Conservation (phyloP, 2,888 invertebrate genomes). For the Eudemis profundana region DNA sequence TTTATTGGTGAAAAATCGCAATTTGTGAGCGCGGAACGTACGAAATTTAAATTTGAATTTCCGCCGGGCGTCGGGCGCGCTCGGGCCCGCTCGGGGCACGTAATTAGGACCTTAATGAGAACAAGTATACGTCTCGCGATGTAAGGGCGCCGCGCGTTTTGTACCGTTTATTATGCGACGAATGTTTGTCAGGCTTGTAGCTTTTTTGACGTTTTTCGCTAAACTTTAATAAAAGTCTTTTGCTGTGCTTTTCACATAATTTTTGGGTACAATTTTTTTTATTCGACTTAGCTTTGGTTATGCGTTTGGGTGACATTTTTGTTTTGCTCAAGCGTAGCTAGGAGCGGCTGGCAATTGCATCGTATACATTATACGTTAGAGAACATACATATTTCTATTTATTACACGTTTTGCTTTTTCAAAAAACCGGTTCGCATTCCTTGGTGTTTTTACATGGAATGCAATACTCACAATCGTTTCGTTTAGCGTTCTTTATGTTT, state of each 20-base stretch:
- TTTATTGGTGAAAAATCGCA: conserved; percentile 80
- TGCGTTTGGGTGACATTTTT: conserved; percentile 16
- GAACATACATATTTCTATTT: background rate
- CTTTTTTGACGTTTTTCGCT: conserved; percentile 43
- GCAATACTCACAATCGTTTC: conserved; percentile 27
- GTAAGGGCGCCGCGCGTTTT: conserved; percentile 67
- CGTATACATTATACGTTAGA: background rate
- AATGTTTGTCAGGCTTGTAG: conserved; percentile 56
- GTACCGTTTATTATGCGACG: conserved; percentile 69
- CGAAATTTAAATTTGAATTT: conserved; percentile 82
- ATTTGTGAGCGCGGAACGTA: conserved; percentile 71
- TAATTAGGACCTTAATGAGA: conserved; percentile 83
- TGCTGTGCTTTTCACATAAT: conserved; percentile 39
- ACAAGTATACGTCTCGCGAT: conserved; percentile 63
- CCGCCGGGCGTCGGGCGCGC: conserved; percentile 64
- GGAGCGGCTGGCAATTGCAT: background rate
- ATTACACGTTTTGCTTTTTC: background rate
- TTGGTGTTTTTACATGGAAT: conserved; percentile 4
- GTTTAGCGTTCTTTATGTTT: conserved; percentile 40
- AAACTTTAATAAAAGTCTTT: conserved; percentile 44
- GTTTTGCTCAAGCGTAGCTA: conserved; percentile 2
- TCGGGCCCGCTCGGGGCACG: conserved; percentile 51
- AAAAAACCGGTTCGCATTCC: background rate
- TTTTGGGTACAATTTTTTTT: conserved; percentile 31
- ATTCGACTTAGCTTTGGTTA: conserved; percentile 25